Evolutionary conservation across 2,113 vertebrate genomes (phyloP), one percentile per base, ranked within the genome.

Genomic region (Catagonus wagneri): DNA sequence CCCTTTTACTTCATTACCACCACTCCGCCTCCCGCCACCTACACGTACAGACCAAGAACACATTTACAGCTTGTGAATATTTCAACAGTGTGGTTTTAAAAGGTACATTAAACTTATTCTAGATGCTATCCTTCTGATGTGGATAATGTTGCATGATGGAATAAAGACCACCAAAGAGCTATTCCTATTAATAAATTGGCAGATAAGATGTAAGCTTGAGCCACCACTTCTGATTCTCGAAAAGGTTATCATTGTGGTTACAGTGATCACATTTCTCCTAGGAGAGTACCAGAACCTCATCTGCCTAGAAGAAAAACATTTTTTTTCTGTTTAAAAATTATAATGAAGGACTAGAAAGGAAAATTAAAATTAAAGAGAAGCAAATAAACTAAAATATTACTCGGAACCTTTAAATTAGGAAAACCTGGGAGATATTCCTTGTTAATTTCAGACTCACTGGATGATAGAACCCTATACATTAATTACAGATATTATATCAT

Each of bases 141-240:
- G 32, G 79, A 81, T 98, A 96, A 93, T 93, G 32, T 94, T 96
- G 87, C 87, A 3, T 87, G 94, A 94, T 98, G 89, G 90, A 97
- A 91, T 90, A 95, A 89, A 65, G 83, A 76, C 95, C 97, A 96
- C 85, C 83, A 72, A 6, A 97, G 95, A 97, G 90, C 79, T 96
- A 58, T 95, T 29, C 76, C 93, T 97, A 78, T 95, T 95, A 92
- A 93, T 96, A 96, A 98, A 93, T 69, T 92, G 93, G 85, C 1
- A 7, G 75, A 89, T 97, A 69, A 94, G 96, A 88, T 80, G 61
- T 71, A 75, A 86, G 20, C 93, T 32, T 54, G 60, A 92, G 66
- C 54, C 6, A 20, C 63, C 19, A 80, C 56, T 87, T 56, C 8
- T 86, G 75, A 90, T 27, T 79, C 84, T 96, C 72, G 75, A 89